Evolutionary conservation across 2,113 vertebrate species (phyloP).

Genomic region (Microcebus murinus): DNA sequence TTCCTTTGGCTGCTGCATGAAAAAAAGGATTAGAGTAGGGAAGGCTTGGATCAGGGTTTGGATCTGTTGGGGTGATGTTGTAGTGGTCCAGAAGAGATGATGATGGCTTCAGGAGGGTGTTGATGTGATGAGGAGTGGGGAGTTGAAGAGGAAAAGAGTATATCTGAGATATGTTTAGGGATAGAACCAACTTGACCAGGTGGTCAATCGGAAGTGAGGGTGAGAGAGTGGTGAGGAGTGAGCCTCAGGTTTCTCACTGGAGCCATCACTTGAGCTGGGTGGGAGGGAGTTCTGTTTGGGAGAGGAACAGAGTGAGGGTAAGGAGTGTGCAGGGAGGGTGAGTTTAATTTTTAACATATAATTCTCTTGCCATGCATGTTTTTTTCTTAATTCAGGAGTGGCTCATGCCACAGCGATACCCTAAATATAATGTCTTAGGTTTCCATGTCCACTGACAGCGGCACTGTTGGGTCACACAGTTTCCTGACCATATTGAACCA

Average conservation of each 20-base stretch:
- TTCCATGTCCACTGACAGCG: neutral
- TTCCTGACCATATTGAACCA: neutral
- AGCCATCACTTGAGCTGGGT: neutral
- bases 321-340: neutral
- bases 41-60: neutral
- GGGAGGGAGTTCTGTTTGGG: neutral
- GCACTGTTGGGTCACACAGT: neutral
- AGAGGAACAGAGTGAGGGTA: neutral
- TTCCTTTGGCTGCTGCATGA: neutral
- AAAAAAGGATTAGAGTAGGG: neutral
- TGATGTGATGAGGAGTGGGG: neutral
- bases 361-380: neutral
- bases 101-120: neutral
- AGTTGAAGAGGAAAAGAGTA: neutral
- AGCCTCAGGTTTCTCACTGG: neutral
- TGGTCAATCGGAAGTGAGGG: neutral
- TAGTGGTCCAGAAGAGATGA: neutral
- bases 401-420: neutral
- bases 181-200: neutral
- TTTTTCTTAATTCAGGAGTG: neutral
- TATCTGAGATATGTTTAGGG: neutral
- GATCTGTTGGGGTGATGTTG: neutral
- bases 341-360: neutral
- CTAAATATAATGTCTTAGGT: neutral
- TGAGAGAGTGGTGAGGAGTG: neutral